These are phyloP conservation scores for Zalophus californianus DNA, from an alignment of 2,797 vertebrate species.

Conservation along the genomic window DNA sequence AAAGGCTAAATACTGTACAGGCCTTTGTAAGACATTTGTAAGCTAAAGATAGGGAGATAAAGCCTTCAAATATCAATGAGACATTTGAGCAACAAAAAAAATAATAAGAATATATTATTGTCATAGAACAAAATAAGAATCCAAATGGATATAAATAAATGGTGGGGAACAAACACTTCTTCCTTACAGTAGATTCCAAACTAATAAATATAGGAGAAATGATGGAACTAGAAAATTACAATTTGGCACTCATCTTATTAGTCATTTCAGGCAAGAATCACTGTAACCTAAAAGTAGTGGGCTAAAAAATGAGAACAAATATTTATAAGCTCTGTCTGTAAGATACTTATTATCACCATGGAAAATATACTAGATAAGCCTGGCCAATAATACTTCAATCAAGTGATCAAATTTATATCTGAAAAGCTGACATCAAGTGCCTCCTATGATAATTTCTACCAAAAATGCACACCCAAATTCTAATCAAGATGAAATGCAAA, in stretches of 20 bases:
- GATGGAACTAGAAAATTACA: background rate
- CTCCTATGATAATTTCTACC: background rate
- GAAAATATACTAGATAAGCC: background rate
- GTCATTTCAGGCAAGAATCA: background rate
- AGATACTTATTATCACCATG: background rate
- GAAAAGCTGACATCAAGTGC: background rate
- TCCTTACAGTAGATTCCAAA: background rate
- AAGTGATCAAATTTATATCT: background rate
- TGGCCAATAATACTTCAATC: background rate
- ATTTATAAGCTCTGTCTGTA: background rate
- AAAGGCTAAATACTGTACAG: background rate
- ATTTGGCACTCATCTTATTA: background rate
- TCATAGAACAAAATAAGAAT: background rate
- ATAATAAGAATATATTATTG: background rate
- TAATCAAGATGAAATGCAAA: background rate
- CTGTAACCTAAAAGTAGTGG: background rate
- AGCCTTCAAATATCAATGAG: background rate
- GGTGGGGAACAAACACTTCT: background rate
- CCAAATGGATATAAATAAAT: background rate
- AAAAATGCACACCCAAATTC: background rate
- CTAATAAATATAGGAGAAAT: background rate
- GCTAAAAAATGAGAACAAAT: background rate
- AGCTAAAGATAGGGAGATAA: background rate
- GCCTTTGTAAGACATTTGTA: background rate
- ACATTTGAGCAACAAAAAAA: background rate